Percentiles rank a stretch among this genome's conserved stretches.
Conservation (phyloP, 2,888 invertebrate genomes). For the Drosophila acutilabella region DNA sequence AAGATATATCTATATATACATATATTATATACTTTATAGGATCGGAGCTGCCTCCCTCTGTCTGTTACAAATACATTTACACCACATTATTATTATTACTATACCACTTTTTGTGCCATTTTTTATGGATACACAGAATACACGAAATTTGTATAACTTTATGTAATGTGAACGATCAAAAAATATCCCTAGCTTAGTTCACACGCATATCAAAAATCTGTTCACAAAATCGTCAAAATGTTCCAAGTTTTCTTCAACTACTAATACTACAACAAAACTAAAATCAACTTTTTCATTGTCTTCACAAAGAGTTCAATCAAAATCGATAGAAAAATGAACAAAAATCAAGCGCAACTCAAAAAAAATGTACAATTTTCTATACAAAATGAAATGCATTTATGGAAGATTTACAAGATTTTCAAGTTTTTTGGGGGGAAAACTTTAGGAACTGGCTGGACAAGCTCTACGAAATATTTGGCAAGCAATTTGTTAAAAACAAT, state of each 20-base stretch:
- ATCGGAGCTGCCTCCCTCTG: conserved; percentile 19
- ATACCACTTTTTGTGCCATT: not conserved
- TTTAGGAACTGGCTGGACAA: conserved; percentile 6
- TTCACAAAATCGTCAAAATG: conserved; percentile 8
- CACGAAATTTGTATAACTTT: conserved; percentile 9
- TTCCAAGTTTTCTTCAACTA: conserved; percentile 14
- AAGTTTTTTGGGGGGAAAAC: not conserved
- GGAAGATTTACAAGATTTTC: conserved; percentile 14
- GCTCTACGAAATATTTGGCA: conserved; percentile 23
- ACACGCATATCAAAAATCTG: conserved; percentile 14
- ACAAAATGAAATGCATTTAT: conserved; percentile 41
- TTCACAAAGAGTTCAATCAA: conserved; percentile 42
- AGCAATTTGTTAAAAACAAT: conserved; percentile 46
- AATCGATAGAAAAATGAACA: conserved; percentile 22
- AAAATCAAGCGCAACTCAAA: conserved; percentile 3
- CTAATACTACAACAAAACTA: not conserved
- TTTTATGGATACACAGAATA: conserved; percentile 5
- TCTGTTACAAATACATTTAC: conserved; percentile 20
- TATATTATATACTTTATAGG: conserved; percentile 10
- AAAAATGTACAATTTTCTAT: conserved; percentile 21
- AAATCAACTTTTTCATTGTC: conserved; percentile 6
- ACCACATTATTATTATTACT: conserved; percentile 16
- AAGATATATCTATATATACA: conserved; percentile 10
- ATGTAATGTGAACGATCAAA: conserved; percentile 7
- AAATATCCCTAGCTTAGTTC: conserved; percentile 16